Evolutionary conservation across 2,113 vertebrate genomes (phyloP), one percentile per base, ranked within the genome.

Genomic region (Panthera leo): DNA sequence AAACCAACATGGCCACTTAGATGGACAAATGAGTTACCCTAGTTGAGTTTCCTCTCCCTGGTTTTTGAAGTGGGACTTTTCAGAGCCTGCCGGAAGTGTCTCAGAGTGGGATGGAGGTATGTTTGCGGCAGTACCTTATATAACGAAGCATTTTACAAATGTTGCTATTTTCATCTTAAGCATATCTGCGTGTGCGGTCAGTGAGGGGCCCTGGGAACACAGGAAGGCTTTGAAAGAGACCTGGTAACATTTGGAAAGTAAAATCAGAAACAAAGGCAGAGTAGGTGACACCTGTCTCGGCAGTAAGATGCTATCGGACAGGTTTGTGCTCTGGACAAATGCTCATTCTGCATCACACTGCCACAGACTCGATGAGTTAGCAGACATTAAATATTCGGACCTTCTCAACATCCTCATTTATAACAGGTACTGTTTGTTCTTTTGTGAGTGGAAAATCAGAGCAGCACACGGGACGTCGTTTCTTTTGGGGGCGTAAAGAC

Each of bases 201-300:
- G 29, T 18, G 29, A 29, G 18, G 65, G 19, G 5, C 18, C 25
- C 68, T 84, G 45, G 55, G 65, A 45, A 89, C 31, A 42, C 2
- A 58, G 42, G 36, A 73, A 48, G 25, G 4, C 42, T 80, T 86
- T 79, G 27, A 51, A 42, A 16, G 68, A 65, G 34, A 34, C 29
- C 39, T 70, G 29, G 18, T 36, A n/a, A 71, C 58, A 91, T 15
- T 65, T 85, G 92, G 23, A 73, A 78, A 61, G 93, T 39, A 94
- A 53, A 79, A 85, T 2, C 34, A 45, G 75, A 67, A 94, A 63
- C 70, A n/a, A 79, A 55, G 6, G 19, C 23, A 48, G 39, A 34
- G 18, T 39, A 55, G 48, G 7, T 14, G 63, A 79, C 73, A 42
- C 65, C 15, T 36, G 67, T 45, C 55, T n/a, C 42, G 21, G 23